Evolutionary conservation across 2,888 invertebrate genomes (phyloP).

Genomic region (Brachypalpus laphriformis): DNA sequence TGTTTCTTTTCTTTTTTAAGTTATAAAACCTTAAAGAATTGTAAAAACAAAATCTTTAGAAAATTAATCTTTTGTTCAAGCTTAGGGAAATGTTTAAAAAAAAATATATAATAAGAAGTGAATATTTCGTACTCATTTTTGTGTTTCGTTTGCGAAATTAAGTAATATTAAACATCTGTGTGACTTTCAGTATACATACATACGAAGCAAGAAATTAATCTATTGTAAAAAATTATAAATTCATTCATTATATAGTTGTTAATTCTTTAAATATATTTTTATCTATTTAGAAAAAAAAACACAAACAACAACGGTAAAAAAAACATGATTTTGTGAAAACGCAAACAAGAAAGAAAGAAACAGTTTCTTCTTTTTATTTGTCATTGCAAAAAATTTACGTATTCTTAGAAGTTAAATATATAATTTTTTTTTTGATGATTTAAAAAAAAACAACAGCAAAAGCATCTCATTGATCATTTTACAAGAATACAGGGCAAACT

Average conservation of each 20-base stretch:
- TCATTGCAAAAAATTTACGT: conserved; percentile 45
- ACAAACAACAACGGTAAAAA: conserved; percentile 19
- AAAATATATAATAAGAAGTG: too few relatives aligned
- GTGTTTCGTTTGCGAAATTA: conserved; percentile 57
- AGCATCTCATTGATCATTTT: conserved; percentile 67
- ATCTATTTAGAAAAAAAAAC: conserved; percentile 44
- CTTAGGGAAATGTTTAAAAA: conserved; percentile 42
- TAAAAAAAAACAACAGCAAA: conserved; percentile 14
- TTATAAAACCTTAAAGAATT: conserved; percentile 1
- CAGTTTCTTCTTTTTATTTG: conserved; percentile 27
- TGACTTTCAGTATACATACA: conserved; percentile 19
- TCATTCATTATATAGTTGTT: conserved; percentile 53
- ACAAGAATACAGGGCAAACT: conserved; percentile 63
- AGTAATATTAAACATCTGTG: conserved; percentile 16
- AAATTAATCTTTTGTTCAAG: conserved; percentile 21
- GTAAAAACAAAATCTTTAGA: conserved; percentile 28
- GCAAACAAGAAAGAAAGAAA: conserved; percentile 35
- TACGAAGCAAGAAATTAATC: conserved; percentile 28
- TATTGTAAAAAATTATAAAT: conserved; percentile 42
- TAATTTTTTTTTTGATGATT: conserved; percentile 41
- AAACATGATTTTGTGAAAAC: conserved; percentile 36
- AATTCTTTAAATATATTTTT: conserved; percentile 60
- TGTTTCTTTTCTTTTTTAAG: conserved; percentile 29
- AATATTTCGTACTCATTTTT: conserved; percentile 39
- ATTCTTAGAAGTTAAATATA: conserved; percentile 55